These are phyloP conservation scores for Tridacna crocea DNA, from an alignment of 2,888 invertebrate species.

Conservation along the genomic window DNA sequence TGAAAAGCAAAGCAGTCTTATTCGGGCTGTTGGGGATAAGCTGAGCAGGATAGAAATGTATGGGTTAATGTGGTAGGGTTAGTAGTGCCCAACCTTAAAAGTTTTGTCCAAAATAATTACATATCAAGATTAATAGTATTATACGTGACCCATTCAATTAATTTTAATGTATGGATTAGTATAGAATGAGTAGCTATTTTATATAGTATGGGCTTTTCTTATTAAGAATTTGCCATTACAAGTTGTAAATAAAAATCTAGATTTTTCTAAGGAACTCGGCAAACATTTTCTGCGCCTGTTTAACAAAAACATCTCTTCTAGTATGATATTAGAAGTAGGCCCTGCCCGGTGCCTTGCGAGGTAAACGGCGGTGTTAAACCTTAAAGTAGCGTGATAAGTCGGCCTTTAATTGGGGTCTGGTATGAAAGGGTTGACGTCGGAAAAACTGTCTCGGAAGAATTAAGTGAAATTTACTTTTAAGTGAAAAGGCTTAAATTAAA, in stretches of 20 bases:
- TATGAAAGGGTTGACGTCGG: slow-evolving; percentile 55
- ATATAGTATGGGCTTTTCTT: too few species aligned
- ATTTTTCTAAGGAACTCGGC: slow-evolving; percentile 74
- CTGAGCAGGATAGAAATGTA: neutral
- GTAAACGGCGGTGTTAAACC: slow-evolving; percentile 20
- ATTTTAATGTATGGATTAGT: slow-evolving; percentile 18
- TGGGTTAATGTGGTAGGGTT: slow-evolving; percentile 9
- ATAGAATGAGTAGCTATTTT: slow-evolving; percentile 32
- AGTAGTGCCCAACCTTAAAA: slow-evolving; percentile 13
- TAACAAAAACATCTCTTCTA: slow-evolving; percentile 78
- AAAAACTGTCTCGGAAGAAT: slow-evolving; percentile 28
- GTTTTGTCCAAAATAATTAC: slow-evolving; percentile 9
- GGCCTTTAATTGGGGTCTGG: slow-evolving; percentile 46
- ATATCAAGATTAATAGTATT: neutral
- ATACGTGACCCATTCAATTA: neutral
- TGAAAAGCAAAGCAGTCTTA: neutral
- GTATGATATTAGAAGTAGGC: slow-evolving; percentile 60
- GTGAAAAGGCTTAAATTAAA: slow-evolving; percentile 48
- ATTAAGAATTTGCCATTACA: too few species aligned
- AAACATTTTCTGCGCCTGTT: slow-evolving; percentile 74
- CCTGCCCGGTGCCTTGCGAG: slow-evolving; percentile 73
- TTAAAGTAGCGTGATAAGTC: slow-evolving; percentile 55
- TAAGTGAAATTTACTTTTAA: slow-evolving; percentile 44
- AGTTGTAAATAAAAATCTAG: neutral
- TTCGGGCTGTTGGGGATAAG: slow-evolving; percentile 25